Base-by-base conservation (phyloP, 2,113 vertebrate genomes). In the Leptobrachium leishanense region DNA sequence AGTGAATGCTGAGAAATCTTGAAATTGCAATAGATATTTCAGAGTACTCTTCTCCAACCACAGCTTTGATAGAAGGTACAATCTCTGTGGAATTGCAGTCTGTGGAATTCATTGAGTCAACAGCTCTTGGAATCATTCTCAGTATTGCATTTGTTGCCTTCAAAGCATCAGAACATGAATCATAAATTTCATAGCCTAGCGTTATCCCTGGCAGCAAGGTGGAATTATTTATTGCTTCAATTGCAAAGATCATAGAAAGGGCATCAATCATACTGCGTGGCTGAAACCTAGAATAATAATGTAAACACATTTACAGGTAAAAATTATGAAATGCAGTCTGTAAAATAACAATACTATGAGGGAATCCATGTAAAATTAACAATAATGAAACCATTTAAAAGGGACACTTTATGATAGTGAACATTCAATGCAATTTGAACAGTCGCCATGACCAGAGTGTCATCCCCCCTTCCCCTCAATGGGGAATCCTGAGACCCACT, bases 181-280 rank as follows among this genome's bases (percentile, higher is more conserved):
- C 90, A 81, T 86, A 90, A 83, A 91, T 82, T 64, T 85, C 10
- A 78, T 91, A 92, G 44, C 90, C 91, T 39, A 92, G 84, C 31
- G 39, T 84, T 31, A 90, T 83, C 11, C 86, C 88, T 0, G 87
- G 90, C 7, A 92, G 85, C 67, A 90, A 82, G 42, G 84, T 83
- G 2, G 85, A 84, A 43, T 88, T 87, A 68, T 92, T 92, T 59
- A 91, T 86, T 2, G 68, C 62, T 72, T 91, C 88, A 20, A 92
- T 90, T 65, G 87, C 85, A 62, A 91, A 79, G 44, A 92, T 88
- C n/a, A 71, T 53, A 42, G 87, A 83, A 74, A 91, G 83, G 39
- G 83, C 84, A 7, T 31, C 50, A 68, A 88, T 39, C 53, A 91
- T 86, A 3, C 82, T 72, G 1, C 2, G 1, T 1, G 80, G 5